These are phyloP conservation scores for Ophraella communa DNA, from an alignment of 2,888 invertebrate species.

Conservation along the genomic window DNA sequence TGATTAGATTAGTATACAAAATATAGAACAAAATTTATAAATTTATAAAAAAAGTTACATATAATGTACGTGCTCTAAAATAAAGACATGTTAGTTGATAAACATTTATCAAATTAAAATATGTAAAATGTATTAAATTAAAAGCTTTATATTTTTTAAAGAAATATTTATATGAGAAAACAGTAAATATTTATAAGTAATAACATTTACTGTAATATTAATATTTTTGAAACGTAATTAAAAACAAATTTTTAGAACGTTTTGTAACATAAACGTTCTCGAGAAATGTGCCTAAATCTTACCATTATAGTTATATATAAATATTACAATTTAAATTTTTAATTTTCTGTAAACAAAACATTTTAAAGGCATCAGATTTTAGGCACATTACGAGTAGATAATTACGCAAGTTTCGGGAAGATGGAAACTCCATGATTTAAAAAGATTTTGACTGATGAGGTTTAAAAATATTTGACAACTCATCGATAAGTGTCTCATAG, in stretches of 20 bases:
- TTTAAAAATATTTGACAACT: slow-evolving; percentile 89
- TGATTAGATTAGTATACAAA: too few relatives aligned
- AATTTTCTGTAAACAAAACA: too few relatives aligned
- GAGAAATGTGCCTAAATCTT: background rate
- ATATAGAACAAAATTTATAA: too few relatives aligned
- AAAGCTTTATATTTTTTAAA: too few relatives aligned
- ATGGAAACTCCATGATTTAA: background rate
- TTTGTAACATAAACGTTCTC: background rate
- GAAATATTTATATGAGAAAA: background rate
- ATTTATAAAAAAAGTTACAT: too few relatives aligned
- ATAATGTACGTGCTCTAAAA: too few relatives aligned
- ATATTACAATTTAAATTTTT: too few relatives aligned
- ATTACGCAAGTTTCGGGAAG: too few relatives aligned
- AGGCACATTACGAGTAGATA: background rate
- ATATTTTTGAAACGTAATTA: background rate
- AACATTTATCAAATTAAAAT: too few relatives aligned
- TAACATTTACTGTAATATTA: background rate
- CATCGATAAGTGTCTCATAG: slow-evolving; percentile 91
- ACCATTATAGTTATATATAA: background rate
- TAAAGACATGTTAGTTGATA: too few relatives aligned
- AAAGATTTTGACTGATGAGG: slow-evolving; percentile 25
- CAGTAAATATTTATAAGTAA: background rate
- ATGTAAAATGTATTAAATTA: too few relatives aligned
- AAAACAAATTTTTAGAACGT: background rate
- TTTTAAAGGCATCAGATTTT: background rate